These are phyloP conservation scores for Andrena marginata DNA, from an alignment of 2,888 invertebrate species.

Conservation along the genomic window DNA sequence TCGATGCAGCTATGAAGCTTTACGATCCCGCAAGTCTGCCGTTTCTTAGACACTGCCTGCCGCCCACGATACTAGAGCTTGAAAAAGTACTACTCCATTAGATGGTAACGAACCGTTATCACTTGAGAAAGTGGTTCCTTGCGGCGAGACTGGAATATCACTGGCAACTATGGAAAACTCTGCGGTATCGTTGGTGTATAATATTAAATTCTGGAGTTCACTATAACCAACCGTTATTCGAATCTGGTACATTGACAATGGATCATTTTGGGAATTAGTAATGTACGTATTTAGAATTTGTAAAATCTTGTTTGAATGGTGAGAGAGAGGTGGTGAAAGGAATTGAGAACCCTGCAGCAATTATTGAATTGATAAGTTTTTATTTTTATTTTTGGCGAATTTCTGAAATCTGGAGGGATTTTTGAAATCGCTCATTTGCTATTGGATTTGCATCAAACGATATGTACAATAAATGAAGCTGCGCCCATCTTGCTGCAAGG, in stretches of 20 bases:
- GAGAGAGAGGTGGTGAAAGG: too few species aligned
- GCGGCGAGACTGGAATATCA: too few species aligned
- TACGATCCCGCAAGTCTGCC: conserved; percentile 37
- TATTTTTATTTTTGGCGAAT: neutral
- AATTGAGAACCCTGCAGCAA: too few species aligned
- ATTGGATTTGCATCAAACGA: too few species aligned
- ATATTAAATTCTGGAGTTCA: neutral
- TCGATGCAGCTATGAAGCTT: conserved; percentile 51
- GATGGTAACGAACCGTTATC: neutral
- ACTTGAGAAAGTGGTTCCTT: neutral
- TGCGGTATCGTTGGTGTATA: neutral
- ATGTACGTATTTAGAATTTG: too few species aligned
- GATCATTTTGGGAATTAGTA: too few species aligned
- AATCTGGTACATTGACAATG: neutral
- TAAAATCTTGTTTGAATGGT: too few species aligned
- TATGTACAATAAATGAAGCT: too few species aligned
- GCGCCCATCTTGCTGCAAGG: too few species aligned
- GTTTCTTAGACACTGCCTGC: neutral
- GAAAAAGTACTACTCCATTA: neutral
- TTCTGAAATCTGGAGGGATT: too few species aligned
- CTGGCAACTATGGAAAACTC: neutral
- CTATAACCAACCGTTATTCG: neutral
- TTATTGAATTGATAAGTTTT: neutral
- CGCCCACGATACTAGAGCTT: neutral
- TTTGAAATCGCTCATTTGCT: too few species aligned